These are phyloP conservation scores for Steinernema carpocapsae DNA, from an alignment of 2,888 invertebrate species.

Conservation along the genomic window DNA sequence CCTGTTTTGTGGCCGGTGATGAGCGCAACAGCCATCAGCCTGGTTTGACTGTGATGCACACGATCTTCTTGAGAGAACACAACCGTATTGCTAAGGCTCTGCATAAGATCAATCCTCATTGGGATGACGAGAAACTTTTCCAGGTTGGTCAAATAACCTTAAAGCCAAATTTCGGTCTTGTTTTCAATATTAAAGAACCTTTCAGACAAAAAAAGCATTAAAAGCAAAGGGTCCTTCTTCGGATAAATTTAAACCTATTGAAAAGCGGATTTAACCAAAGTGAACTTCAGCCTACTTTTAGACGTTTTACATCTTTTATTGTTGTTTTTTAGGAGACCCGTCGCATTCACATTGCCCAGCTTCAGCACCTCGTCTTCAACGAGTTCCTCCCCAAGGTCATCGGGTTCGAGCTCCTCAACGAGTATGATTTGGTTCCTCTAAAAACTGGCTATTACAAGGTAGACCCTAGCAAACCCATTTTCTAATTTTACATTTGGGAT, in stretches of 20 bases:
- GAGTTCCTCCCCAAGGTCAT: slow-evolving; percentile 81
- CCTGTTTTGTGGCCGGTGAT: slow-evolving; percentile 60
- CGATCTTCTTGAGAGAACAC: slow-evolving; percentile 66
- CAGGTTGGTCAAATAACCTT: slow-evolving; percentile 53
- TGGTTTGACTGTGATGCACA: slow-evolving; percentile 64
- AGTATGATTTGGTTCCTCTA: slow-evolving; percentile 83
- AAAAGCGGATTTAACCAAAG: too few species aligned
- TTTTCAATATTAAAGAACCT: slow-evolving; percentile 17
- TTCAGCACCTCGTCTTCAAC: slow-evolving; percentile 73
- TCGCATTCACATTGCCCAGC: slow-evolving; percentile 70
- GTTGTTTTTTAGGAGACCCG: slow-evolving; percentile 70
- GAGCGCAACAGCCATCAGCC: slow-evolving; percentile 66
- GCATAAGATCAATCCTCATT: slow-evolving; percentile 64
- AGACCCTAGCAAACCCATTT: too few species aligned
- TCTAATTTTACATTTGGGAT: too few species aligned
- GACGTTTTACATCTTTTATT: too few species aligned
- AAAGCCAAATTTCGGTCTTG: not conserved
- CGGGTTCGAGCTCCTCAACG: slow-evolving; percentile 85
- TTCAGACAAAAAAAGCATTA: too few species aligned
- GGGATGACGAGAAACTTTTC: slow-evolving; percentile 70
- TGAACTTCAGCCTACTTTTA: too few species aligned
- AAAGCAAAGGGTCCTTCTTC: too few species aligned
- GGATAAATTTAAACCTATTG: too few species aligned
- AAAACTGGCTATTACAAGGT: slow-evolving; percentile 70
- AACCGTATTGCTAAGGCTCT: slow-evolving; percentile 62